Conservation (phyloP, 2,888 invertebrate species). For the Synergus japonicus region DNA sequence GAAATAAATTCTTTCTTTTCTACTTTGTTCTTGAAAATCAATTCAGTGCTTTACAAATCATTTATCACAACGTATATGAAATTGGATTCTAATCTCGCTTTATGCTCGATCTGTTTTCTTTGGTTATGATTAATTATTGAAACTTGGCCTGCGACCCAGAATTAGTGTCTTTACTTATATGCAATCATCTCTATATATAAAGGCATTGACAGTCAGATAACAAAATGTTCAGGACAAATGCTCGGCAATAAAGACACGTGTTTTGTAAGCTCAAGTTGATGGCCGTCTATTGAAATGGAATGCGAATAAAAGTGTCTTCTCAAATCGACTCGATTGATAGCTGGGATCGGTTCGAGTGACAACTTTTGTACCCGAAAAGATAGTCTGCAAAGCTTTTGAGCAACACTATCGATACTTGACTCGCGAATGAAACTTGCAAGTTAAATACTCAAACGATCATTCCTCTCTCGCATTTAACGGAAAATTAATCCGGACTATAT, state of each 20-base stretch:
- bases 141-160: background rate
- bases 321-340: constrained; percentile 15
- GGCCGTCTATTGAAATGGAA: constrained; percentile 25
- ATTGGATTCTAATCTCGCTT: background rate
- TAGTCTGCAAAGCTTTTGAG: constrained; percentile 29
- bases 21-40: background rate
- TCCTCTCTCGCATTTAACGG: constrained; percentile 35
- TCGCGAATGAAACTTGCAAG: constrained; percentile 17
- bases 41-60: background rate
- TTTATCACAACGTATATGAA: background rate
- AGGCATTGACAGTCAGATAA: constrained; percentile 51
- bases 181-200: constrained; percentile 59
- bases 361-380: constrained; percentile 3
- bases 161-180: constrained; percentile 57
- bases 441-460: constrained; percentile 32
- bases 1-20: background rate
- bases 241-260: constrained; percentile 40
- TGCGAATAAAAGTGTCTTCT: constrained; percentile 5
- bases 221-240: constrained; percentile 44
- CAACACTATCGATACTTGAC: constrained; percentile 20
- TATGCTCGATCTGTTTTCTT: no score
- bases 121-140: background rate
- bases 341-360: constrained; percentile 16
- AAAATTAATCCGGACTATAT: constrained; percentile 37
- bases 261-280: constrained; percentile 14